Percentiles rank a stretch among this genome's conserved stretches.
phyloP scores from a whole-genome alignment of 2,888 invertebrate species.

The Callyntrura guangdongensis region DNA sequence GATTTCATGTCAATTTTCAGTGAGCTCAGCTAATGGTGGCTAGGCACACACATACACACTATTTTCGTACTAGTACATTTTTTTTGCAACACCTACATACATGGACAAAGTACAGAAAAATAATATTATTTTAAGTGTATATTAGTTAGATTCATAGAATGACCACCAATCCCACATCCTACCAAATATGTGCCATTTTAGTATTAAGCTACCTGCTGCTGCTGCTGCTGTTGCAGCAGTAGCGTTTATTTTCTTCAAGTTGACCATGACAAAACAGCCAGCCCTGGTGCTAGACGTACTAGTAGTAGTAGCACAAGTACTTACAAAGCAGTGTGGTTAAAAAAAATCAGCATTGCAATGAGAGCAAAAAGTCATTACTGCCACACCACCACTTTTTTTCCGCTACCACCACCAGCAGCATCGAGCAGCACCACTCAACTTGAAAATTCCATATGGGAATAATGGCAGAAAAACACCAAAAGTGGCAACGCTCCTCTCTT shows the following conservation, averaged over 20 bases:
- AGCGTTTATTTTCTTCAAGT: slow-evolving; percentile 32
- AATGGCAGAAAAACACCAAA: slow-evolving; percentile 17
- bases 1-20: slow-evolving; percentile 51
- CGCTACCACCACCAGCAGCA: neutral
- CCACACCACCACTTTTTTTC: neutral
- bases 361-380: slow-evolving; percentile 46
- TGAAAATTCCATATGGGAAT: slow-evolving; percentile 48
- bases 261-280: slow-evolving; percentile 15
- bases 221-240: neutral
- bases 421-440: neutral
- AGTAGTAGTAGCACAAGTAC: neutral
- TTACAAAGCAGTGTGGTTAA: neutral
- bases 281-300: too few relatives aligned
- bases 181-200: slow-evolving; percentile 9
- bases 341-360: neutral
- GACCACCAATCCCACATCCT: slow-evolving; percentile 10
- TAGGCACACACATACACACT: neutral
- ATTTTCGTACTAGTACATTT: too few relatives aligned
- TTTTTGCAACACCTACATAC: neutral
- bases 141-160: neutral
- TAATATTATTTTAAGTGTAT: slow-evolving; percentile 31
- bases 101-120: slow-evolving; percentile 3
- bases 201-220: neutral
- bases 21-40: slow-evolving; percentile 19
- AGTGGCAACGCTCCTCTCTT: slow-evolving; percentile 8